Evolutionary conservation across 1,140 invertebrate genomes (phyloP).

Genomic region (Lysiphlebus fabarum): DNA sequence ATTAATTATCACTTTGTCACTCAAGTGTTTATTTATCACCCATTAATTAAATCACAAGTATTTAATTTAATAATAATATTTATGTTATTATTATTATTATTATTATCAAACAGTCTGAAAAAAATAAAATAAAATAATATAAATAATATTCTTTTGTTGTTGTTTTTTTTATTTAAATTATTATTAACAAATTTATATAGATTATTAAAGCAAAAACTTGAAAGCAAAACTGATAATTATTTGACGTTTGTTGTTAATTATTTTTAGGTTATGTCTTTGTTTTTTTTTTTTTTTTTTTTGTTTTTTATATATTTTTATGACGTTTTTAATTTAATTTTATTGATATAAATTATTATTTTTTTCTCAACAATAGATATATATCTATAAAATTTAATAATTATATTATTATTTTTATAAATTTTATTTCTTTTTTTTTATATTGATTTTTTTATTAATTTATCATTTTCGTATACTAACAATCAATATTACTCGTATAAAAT

Average conservation of each 20-base stretch:
- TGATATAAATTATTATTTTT: too few relatives aligned
- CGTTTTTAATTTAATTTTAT: background rate
- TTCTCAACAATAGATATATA: too few relatives aligned
- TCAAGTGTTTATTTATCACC: too few relatives aligned
- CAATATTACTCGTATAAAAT: slow-evolving; percentile 23
- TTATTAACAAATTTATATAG: too few relatives aligned
- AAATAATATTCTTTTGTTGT: background rate
- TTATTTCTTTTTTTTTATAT: slow-evolving; percentile 3
- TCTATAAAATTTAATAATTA: slow-evolving; percentile 14
- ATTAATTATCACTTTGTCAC: too few relatives aligned
- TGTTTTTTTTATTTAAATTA: background rate
- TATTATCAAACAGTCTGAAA: background rate
- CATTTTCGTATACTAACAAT: slow-evolving; percentile 19
- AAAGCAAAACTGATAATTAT: background rate
- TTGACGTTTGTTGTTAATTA: background rate
- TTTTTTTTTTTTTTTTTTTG: background rate
- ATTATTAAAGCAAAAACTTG: background rate
- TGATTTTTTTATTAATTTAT: background rate
- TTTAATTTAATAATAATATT: background rate
- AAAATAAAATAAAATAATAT: background rate
- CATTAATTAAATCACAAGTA: background rate
- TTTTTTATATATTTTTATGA: background rate
- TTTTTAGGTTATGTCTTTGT: background rate
- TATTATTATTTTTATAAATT: slow-evolving; percentile 27
- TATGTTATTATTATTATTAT: background rate